These are phyloP conservation scores for Electrophaes corylata DNA, from an alignment of 2,888 invertebrate genomes.

Conservation along the genomic window DNA sequence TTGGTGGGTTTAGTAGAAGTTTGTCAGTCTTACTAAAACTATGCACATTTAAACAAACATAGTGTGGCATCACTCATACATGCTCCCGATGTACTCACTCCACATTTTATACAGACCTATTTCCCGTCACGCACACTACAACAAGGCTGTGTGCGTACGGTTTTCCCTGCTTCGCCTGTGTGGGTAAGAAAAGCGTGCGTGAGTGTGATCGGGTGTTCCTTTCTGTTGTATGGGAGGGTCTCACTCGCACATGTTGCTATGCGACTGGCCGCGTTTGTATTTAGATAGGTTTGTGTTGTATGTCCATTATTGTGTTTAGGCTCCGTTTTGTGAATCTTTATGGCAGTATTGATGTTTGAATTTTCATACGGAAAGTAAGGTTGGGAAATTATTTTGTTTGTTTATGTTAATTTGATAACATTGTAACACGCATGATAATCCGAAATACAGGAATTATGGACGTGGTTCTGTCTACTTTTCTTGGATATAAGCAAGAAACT, in stretches of 20 bases:
- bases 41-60: conserved; percentile 24
- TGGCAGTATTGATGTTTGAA: conserved; percentile 36
- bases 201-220: conserved; percentile 42
- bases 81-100: conserved; percentile 24
- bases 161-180: conserved; percentile 44
- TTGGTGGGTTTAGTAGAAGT: background rate
- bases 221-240: conserved; percentile 44
- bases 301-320: conserved; percentile 65
- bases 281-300: conserved; percentile 55
- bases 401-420: conserved; percentile 26
- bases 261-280: conserved; percentile 38
- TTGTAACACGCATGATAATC: conserved; percentile 4
- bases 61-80: conserved; percentile 16
- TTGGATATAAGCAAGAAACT: too few relatives aligned
- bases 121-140: conserved; percentile 49
- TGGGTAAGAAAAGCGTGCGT: conserved; percentile 42
- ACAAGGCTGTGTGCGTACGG: conserved; percentile 42
- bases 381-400: conserved; percentile 28
- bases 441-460: background rate
- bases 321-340: conserved; percentile 41
- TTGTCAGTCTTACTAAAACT: conserved; percentile 16
- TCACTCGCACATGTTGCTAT: conserved; percentile 43
- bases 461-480: background rate
- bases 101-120: conserved; percentile 41
- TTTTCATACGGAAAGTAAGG: conserved; percentile 31